Evolutionary conservation across 2,113 vertebrate genomes (phyloP), one percentile per base, ranked within the genome.

Genomic region (Sceloporus tristichus): DNA sequence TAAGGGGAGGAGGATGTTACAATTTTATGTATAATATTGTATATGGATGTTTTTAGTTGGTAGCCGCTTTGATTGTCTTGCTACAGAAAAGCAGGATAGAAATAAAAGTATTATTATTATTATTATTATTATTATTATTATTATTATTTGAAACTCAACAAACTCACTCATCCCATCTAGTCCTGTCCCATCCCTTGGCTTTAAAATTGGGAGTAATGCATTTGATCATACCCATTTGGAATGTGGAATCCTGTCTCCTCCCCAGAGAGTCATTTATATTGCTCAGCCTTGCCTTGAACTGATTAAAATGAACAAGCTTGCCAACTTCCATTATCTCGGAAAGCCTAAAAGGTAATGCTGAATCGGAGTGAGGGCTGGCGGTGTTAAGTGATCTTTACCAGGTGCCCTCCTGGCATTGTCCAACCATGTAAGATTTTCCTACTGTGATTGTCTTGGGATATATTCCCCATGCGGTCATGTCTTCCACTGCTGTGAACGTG

Each of bases 351-450:
- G 91, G 88, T 74, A 92, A 59, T 0, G 0, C 38, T 0, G 92
- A 93, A 85, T n/a, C 0, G 48, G 89, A 71, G 89, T 0, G 0
- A 80, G 93, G 84, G 92, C 90, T 0, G 81, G 91, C 0, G 0
- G 94, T 73, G 95, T 79, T 21, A 93, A 93, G 66, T 95, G 96
- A 96, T 91, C 38, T 79, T 93, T 53, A 70, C 95, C 96, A 96
- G 95, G 82, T 76, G 70, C 87, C 84, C 65, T 0, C 79, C 54
- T 90, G 92, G 90, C 14, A 11, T 80, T 89, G 95, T 94, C 94
- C 90, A 87, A 76, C 92, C 92, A 85, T 0, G 29, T 10, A 9
- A 82, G 93, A 92, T 90, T 93, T 40, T 68, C 0, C 91, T 86
- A 73, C 75, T 40, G 75, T 54, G 23, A 83, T 89, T 82, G 84